These are phyloP conservation scores for Zaprionus obscuricornis DNA, from an alignment of 2,888 invertebrate species.

Conservation along the genomic window DNA sequence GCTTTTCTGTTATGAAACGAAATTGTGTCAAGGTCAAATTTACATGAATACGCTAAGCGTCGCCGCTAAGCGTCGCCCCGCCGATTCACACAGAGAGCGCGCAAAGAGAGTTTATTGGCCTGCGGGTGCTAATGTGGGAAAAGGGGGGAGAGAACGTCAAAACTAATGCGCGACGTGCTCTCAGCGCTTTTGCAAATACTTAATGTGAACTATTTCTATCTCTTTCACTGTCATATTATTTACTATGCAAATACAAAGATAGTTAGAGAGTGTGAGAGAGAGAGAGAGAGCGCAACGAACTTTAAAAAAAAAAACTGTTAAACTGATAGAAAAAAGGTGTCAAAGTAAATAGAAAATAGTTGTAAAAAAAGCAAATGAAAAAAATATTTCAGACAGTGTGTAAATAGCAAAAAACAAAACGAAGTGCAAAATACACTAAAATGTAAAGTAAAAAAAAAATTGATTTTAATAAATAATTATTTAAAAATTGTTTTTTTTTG, in stretches of 20 bases:
- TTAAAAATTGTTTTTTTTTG: too few species aligned
- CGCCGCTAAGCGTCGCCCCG: slow-evolving; percentile 36
- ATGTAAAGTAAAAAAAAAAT: slow-evolving; percentile 6
- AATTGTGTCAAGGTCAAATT: slow-evolving; percentile 81
- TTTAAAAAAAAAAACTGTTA: slow-evolving; percentile 12
- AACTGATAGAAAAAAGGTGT: slow-evolving; percentile 46
- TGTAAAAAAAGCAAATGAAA: slow-evolving; percentile 15
- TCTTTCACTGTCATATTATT: background rate
- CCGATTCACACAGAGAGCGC: slow-evolving; percentile 3
- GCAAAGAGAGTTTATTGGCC: background rate
- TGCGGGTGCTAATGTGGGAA: too few species aligned
- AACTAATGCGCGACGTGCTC: too few species aligned
- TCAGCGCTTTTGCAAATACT: too few species aligned
- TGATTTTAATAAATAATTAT: too few species aligned
- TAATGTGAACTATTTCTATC: too few species aligned
- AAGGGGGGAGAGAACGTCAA: too few species aligned
- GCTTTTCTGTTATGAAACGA: slow-evolving; percentile 75
- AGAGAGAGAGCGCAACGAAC: too few species aligned
- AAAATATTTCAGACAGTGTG: too few species aligned
- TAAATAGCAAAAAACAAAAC: too few species aligned
- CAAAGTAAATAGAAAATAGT: slow-evolving; percentile 68
- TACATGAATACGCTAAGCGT: slow-evolving; percentile 78
- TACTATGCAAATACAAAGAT: slow-evolving; percentile 27
- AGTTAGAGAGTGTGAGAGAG: background rate
- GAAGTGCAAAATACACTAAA: background rate